phyloP scores from a whole-genome alignment of 2,888 invertebrate genomes.

The Nemoura dubitans region DNA sequence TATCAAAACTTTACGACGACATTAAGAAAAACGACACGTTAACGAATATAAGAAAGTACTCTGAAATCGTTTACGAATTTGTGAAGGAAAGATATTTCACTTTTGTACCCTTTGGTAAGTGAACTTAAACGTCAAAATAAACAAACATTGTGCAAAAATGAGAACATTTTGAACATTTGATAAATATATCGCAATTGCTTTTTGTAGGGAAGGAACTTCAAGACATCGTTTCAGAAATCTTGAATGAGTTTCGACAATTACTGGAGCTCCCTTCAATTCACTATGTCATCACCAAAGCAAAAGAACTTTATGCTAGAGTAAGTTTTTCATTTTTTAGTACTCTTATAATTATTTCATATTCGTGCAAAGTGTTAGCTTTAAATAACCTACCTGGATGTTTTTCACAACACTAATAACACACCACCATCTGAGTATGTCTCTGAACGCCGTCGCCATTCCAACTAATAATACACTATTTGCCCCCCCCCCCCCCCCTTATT shows the following conservation, averaged over 20 bases:
- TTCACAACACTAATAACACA: too few species aligned
- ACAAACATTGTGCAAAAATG: not conserved
- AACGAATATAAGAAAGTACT: constrained; percentile 82
- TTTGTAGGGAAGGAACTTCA: constrained; percentile 64
- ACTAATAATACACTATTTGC: too few species aligned
- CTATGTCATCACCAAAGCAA: constrained; percentile 65
- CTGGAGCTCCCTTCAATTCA: constrained; percentile 70
- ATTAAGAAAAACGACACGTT: constrained; percentile 79
- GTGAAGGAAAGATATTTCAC: constrained; percentile 73
- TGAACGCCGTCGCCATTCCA: too few species aligned
- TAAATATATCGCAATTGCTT: too few species aligned
- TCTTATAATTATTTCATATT: too few species aligned
- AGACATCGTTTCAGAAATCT: constrained; percentile 70
- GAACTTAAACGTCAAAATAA: not conserved
- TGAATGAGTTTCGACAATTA: constrained; percentile 69
- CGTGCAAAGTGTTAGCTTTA: too few species aligned
- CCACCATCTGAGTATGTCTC: too few species aligned
- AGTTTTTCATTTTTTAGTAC: constrained; percentile 52
- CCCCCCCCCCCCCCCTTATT: too few species aligned
- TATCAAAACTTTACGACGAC: constrained; percentile 81
- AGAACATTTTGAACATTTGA: not conserved
- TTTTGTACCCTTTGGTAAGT: constrained; percentile 72
- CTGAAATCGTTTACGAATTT: constrained; percentile 71
- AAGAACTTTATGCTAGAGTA: constrained; percentile 70
- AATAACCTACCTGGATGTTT: too few species aligned